These are phyloP conservation scores for Heliopora coerulea DNA, from an alignment of 92 coral and sea anemone genomes.

Conservation along the genomic window DNA sequence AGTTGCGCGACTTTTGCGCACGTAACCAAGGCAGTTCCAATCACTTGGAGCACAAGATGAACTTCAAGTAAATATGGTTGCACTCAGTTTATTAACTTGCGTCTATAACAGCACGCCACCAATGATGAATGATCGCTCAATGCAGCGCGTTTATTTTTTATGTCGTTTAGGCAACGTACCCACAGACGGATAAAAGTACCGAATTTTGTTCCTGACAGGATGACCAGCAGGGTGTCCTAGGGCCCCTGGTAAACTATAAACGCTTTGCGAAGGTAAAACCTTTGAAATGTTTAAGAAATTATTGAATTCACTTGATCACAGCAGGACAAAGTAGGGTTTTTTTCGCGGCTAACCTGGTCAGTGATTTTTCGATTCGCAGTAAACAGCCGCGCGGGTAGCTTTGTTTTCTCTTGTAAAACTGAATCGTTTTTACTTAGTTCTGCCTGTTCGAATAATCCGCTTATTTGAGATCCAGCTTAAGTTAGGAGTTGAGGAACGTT, in stretches of 20 bases:
- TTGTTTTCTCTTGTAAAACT: no score
- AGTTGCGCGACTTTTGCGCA: not conserved
- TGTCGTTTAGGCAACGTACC: conserved; percentile 3
- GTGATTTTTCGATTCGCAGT: no score
- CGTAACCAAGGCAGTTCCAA: not conserved
- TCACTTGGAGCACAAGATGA: not conserved
- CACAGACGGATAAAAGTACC: conserved; percentile 33
- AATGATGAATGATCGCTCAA: conserved; percentile 29
- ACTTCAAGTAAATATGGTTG: not conserved
- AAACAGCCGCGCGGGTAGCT: no score
- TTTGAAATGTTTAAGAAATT: no score
- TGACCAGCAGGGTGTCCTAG: not conserved
- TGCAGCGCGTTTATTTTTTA: conserved; percentile 25
- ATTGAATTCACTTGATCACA: no score
- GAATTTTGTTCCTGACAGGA: conserved; percentile 3
- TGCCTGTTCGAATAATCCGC: no score
- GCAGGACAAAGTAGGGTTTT: no score
- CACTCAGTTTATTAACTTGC: not conserved
- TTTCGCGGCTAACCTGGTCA: no score
- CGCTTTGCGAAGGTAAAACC: not conserved
- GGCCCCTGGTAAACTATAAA: not conserved
- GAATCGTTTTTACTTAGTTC: no score
- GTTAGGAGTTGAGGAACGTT: no score
- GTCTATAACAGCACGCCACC: conserved; percentile 8
- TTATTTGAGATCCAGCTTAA: no score